Evolutionary conservation across 1,140 invertebrate genomes (phyloP), one percentile per base, ranked within the genome.

Genomic region (Eueides isabella): DNA sequence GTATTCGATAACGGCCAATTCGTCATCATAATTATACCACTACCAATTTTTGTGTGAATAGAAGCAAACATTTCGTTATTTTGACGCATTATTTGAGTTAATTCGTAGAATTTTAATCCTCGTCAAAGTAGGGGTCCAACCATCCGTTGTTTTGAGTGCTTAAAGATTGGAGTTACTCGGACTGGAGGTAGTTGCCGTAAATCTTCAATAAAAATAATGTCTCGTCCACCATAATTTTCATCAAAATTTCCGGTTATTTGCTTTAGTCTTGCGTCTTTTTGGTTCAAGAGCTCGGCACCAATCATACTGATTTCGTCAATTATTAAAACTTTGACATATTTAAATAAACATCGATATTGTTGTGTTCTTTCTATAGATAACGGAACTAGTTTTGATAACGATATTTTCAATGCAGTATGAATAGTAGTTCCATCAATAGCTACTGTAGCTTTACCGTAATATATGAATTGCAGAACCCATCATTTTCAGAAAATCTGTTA

Each of bases 391-490:
- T 7, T 31, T 31, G 31, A 31, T 5, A 31, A 7, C 7, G 31
- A 5, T 3, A 31, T 31, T 7, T 31, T 31, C 3, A 31, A 31
- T 31, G 35, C 35, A 11, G 35, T 38, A 55, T 23, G 48, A 19
- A 78, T 72, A 55, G 77, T 78, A 12, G 76, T 80, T 12, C 74
- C 69, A 71, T 61, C 71, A 80, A 77, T 14, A 66, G 71, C 61
- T 35, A 80, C 76, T 74, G 78, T 75, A n/a, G 78, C 77, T 75
- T 80, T 77, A 38, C 75, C 79, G 78, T 72, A 71, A 80, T 41
- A 71, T 76, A 78, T 19, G 72, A 70, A 70, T 77, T 71, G 73
- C 73, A 73, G 29, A 71, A 5, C 28, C 77, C 68, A 69, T 75
- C 64, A 33, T 73, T 62, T 6, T 75, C 19, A 48, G 74, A 72